Conservation (phyloP, 2,888 invertebrate genomes). For the Thereva nobilitata region DNA sequence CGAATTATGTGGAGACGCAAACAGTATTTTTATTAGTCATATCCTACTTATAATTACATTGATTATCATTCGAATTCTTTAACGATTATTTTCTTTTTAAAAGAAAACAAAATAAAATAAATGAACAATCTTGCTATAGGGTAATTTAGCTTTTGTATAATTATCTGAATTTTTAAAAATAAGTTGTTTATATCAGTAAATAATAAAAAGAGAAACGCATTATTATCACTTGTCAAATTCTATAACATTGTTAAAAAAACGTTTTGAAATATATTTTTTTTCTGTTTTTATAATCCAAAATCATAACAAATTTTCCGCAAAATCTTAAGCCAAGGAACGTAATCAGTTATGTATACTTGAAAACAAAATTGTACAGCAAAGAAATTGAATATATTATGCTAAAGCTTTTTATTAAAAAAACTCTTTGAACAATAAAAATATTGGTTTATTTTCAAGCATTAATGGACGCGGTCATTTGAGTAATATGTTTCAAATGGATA, state of each 20-base stretch:
- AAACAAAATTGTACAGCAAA: too few species aligned
- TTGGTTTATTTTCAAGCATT: too few species aligned
- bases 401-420: too few species aligned
- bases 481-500: too few species aligned
- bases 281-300: not conserved
- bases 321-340: too few species aligned
- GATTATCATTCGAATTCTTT: conserved; percentile 43
- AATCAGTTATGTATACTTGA: too few species aligned
- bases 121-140: conserved; percentile 35
- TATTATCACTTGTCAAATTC: conserved; percentile 19
- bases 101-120: conserved; percentile 8
- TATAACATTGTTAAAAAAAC: conserved; percentile 18
- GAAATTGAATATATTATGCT: too few species aligned
- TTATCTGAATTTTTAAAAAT: conserved; percentile 31
- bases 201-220: conserved; percentile 28
- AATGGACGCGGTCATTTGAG: too few species aligned
- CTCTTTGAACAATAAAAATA: too few species aligned
- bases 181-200: conserved; percentile 31
- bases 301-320: too few species aligned
- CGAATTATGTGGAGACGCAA: conserved; percentile 66
- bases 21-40: conserved; percentile 50
- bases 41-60: conserved; percentile 50
- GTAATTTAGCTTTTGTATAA: conserved; percentile 46
- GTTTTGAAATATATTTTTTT: conserved; percentile 9
- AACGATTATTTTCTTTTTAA: conserved; percentile 19